A percentile compares a stretch with the other conserved stretches of the same genome.
Conservation (phyloP, 2,888 invertebrate genomes). For the Tinea trinotella region DNA sequence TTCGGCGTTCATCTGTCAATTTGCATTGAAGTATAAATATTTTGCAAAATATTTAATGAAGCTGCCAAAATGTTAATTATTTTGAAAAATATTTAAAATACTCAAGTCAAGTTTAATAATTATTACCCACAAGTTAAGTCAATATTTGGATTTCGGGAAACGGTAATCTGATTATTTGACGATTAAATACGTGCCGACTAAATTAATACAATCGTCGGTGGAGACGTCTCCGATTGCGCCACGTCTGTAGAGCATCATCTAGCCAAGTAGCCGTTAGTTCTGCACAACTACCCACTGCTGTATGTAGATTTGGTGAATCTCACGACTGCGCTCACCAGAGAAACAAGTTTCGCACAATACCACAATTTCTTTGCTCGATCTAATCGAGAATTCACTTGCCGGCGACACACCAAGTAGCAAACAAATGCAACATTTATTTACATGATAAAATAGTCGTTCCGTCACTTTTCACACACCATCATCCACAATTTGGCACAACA, state of each 20-base stretch:
- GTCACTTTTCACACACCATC: slow-evolving; percentile 43
- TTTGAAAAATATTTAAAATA: not conserved
- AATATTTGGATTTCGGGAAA: not conserved
- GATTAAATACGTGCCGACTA: not conserved
- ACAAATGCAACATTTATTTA: slow-evolving; percentile 52
- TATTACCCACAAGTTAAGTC: not conserved
- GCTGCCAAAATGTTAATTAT: too few species aligned
- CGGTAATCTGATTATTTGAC: not conserved
- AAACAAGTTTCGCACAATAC: slow-evolving; percentile 57
- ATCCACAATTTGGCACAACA: slow-evolving; percentile 63
- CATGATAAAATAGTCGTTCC: slow-evolving; percentile 51
- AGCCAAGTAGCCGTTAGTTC: not conserved
- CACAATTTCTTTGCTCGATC: slow-evolving; percentile 52
- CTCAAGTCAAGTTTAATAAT: not conserved
- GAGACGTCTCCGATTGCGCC: slow-evolving; percentile 21
- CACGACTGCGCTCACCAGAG: slow-evolving; percentile 38
- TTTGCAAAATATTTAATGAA: too few species aligned
- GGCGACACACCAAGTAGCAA: slow-evolving; percentile 49
- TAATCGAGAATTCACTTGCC: slow-evolving; percentile 40
- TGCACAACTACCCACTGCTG: slow-evolving; percentile 28
- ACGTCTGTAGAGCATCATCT: slow-evolving; percentile 21
- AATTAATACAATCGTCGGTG: slow-evolving; percentile 20
- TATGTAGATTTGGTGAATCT: slow-evolving; percentile 49
- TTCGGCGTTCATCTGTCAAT: too few species aligned
- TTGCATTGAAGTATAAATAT: too few species aligned